Percentiles rank a stretch among this genome's conserved stretches.
Conservation (phyloP, 2,113 vertebrate species). For the Nibea coibor region DNA sequence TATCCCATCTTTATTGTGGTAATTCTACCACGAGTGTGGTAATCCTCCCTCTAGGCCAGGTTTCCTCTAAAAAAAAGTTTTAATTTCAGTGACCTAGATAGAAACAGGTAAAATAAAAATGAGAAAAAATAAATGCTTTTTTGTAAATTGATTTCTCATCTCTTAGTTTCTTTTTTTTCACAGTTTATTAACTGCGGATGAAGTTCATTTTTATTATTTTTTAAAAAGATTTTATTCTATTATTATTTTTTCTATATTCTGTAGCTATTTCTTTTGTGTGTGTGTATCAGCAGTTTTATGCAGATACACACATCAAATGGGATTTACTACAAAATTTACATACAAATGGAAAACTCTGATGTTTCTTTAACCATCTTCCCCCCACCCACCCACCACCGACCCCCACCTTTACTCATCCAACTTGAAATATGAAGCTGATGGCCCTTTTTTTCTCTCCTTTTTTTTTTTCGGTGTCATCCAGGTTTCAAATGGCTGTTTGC, state of each 20-base stretch:
- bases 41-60: not conserved
- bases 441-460: not conserved
- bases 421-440: conserved; percentile 42
- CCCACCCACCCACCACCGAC: too few relatives aligned
- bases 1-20: not conserved
- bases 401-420: conserved; percentile 11
- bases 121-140: too few relatives aligned
- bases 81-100: not conserved
- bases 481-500: conserved; percentile 16
- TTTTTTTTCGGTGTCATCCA: not conserved
- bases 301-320: conserved; percentile 27
- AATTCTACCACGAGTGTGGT: not conserved
- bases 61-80: conserved; percentile 7
- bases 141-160: conserved; percentile 16
- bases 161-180: conserved; percentile 16
- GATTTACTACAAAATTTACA: conserved; percentile 54
- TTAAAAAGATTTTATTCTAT: not conserved
- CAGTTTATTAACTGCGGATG: too few relatives aligned
- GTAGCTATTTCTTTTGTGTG: not conserved
- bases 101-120: not conserved
- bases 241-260: not conserved
- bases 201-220: not conserved
- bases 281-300: conserved; percentile 36
- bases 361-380: conserved; percentile 23
- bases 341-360: conserved; percentile 62